These are phyloP conservation scores for Halesus radiatus DNA, from an alignment of 1,140 invertebrate genomes.

Conservation along the genomic window DNA sequence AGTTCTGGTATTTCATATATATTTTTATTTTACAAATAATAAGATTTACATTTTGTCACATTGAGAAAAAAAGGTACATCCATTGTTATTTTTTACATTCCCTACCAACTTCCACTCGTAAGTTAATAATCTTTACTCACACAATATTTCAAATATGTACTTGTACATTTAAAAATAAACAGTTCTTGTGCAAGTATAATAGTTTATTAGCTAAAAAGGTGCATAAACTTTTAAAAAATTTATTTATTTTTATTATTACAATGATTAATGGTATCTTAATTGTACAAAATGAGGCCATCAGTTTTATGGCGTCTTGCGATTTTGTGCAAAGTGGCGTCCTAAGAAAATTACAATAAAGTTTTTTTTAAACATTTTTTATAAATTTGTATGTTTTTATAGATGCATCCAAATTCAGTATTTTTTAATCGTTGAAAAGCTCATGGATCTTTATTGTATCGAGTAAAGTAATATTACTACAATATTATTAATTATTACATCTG, in stretches of 20 bases:
- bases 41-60: conserved; percentile 49
- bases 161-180: conserved; percentile 17
- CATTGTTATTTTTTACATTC: conserved; percentile 32
- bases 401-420: too few species aligned
- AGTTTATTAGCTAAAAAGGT: conserved; percentile 26
- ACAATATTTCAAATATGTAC: conserved; percentile 8
- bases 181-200: conserved; percentile 26
- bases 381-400: too few species aligned
- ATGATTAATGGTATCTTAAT: neutral
- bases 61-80: conserved; percentile 45
- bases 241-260: conserved; percentile 33
- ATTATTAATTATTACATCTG: too few species aligned
- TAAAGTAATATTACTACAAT: too few species aligned
- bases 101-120: too few species aligned
- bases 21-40: conserved; percentile 51
- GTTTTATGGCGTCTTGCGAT: too few species aligned
- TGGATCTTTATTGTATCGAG: too few species aligned
- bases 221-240: conserved; percentile 22
- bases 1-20: neutral
- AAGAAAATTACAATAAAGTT: too few species aligned
- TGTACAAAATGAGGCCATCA: neutral
- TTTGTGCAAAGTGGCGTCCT: too few species aligned
- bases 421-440: too few species aligned
- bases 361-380: too few species aligned
- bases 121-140: neutral